Evolutionary conservation across 2,888 invertebrate genomes (phyloP), one percentile per base, ranked within the genome.

Genomic region (Pristionchus entomophagus): DNA sequence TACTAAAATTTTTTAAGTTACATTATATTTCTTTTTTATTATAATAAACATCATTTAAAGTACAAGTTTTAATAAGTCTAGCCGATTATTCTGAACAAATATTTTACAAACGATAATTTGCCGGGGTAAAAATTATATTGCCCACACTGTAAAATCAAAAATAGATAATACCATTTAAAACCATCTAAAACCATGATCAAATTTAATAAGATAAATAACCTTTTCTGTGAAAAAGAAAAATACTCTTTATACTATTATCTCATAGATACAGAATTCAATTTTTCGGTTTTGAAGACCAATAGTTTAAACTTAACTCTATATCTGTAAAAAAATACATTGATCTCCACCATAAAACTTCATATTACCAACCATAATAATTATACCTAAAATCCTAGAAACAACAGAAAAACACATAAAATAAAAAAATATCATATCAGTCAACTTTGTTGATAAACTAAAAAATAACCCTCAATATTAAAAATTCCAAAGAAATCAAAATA

Each of bases 71-170:
- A 89, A 89, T 87, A 88, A 90, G 90, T 88, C 87, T 91, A 91
- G 89, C 90, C 90, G 90, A 90, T 90, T 90, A 90, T 90, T 90
- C 90, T 90, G 90, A 91, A 91, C 90, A 90, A 90, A 88, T 88
- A 87, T 88, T 90, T 53, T 89, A 91, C 90, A 91, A 91, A 88
- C 88, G 88, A 91, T 88, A 86, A 89, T 87, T 87, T 90, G 87
- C 90, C 89, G 88, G 87, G 88, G 86, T 90, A 88, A 91, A 91
- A 85, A 84, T 87, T 87, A n/a, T 86, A 91, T 90, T 90, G 89
- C 86, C 88, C 87, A 90, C 88, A 86, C 73, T 77, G 87, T 89
- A 90, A 91, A n/a, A 91, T 89, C 89, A 91, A 88, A 89, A 85
- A 87, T 90, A 91, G 90, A 91, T 90, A 91, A 91, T 89, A 90